Percentiles rank a stretch among this genome's conserved stretches.
Evolutionary conservation across 1,140 invertebrate species (phyloP).

Genomic region (Sipha flava): DNA sequence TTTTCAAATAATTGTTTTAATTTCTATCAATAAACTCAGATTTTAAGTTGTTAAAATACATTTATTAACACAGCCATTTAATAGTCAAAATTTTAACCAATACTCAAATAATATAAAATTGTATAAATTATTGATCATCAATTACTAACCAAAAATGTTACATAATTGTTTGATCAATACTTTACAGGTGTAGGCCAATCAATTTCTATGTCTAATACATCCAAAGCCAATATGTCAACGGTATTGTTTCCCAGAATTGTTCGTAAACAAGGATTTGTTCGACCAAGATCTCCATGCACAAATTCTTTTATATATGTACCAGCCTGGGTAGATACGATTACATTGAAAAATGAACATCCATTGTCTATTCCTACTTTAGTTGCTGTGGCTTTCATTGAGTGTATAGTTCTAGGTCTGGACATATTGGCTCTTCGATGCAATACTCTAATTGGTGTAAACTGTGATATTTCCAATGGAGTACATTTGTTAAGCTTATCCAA

Average conservation of each 20-base stretch:
- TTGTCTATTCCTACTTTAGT: background rate
- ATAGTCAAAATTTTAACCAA: background rate
- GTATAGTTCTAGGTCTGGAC: slow-evolving; percentile 54
- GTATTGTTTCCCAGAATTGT: slow-evolving; percentile 45
- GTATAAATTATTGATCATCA: background rate
- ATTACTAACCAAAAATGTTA: background rate
- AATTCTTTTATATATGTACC: slow-evolving; percentile 97
- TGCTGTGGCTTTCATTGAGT: slow-evolving; percentile 50
- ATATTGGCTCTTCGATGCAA: slow-evolving; percentile 69
- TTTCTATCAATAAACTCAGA: background rate
- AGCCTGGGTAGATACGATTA: slow-evolving; percentile 75
- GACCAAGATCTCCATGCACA: slow-evolving; percentile 87
- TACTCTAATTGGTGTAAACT: slow-evolving; percentile 77
- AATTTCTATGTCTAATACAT: slow-evolving; percentile 47
- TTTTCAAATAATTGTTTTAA: background rate
- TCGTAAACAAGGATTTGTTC: slow-evolving; percentile 67
- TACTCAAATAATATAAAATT: background rate
- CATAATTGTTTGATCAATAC: background rate
- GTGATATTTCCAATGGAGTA: slow-evolving; percentile 51
- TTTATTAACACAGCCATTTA: background rate
- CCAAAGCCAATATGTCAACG: slow-evolving; percentile 57
- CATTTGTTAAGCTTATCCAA: slow-evolving; percentile 48
- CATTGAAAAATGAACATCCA: slow-evolving; percentile 36
- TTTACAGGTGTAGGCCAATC: background rate
- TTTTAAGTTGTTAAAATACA: background rate